These are phyloP conservation scores for Amiota mariae DNA, from an alignment of 2,888 invertebrate species.

Conservation along the genomic window DNA sequence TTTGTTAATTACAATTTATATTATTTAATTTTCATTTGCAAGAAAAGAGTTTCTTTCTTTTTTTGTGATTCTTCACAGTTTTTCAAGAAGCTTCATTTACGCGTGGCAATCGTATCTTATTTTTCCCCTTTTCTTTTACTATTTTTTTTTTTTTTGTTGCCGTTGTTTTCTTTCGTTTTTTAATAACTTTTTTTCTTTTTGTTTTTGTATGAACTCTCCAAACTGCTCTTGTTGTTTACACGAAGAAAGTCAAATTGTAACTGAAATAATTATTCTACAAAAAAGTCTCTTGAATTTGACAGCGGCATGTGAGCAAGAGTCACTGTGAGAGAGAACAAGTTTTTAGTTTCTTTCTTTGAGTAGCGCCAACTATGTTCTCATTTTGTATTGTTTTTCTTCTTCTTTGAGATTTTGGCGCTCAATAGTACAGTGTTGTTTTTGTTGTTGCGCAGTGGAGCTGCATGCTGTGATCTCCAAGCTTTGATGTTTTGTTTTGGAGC, in stretches of 20 bases:
- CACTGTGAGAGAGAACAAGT: too few relatives aligned
- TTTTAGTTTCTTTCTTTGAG: not conserved
- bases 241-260: constrained; percentile 62
- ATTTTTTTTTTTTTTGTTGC: constrained; percentile 19
- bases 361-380: not conserved
- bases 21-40: constrained; percentile 30
- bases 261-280: constrained; percentile 43
- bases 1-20: constrained; percentile 9
- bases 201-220: constrained; percentile 38
- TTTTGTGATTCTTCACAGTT: not conserved
- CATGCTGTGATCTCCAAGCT: too few relatives aligned
- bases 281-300: constrained; percentile 43
- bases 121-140: constrained; percentile 41
- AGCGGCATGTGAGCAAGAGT: not conserved
- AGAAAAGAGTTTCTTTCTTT: not conserved
- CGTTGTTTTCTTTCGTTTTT: constrained; percentile 38
- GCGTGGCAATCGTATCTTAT: constrained; percentile 35
- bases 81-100: constrained; percentile 1
- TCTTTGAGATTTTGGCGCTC: not conserved
- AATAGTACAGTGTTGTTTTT: not conserved
- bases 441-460: not conserved
- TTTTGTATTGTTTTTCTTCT: not conserved
- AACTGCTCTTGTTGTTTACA: constrained; percentile 19
- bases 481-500: too few relatives aligned
- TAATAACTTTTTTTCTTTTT: constrained; percentile 32